These are phyloP conservation scores for Hipparchia sbordonii DNA, from an alignment of 2,888 invertebrate genomes.

Conservation along the genomic window DNA sequence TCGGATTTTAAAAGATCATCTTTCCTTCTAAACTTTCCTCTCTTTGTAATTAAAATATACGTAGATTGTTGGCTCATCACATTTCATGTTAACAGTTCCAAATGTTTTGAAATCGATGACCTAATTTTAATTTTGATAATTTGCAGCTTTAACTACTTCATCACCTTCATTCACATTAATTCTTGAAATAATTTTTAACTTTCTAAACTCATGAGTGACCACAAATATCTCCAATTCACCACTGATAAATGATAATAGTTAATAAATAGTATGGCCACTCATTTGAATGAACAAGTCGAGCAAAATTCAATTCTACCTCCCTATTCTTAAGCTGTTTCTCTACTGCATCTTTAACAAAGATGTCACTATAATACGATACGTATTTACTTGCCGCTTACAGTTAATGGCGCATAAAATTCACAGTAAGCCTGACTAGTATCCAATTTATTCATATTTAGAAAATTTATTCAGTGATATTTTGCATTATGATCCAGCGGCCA, in stretches of 20 bases:
- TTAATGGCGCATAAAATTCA: slow-evolving; percentile 77
- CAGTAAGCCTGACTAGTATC: slow-evolving; percentile 61
- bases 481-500: slow-evolving; percentile 23
- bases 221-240: slow-evolving; percentile 16
- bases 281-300: slow-evolving; percentile 20
- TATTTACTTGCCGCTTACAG: slow-evolving; percentile 69
- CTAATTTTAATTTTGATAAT: too few species aligned
- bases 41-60: too few species aligned
- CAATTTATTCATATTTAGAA: slow-evolving; percentile 58
- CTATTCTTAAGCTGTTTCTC: slow-evolving; percentile 9
- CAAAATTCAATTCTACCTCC: slow-evolving; percentile 18
- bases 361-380: slow-evolving; percentile 66
- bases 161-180: too few species aligned
- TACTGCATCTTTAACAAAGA: slow-evolving; percentile 53
- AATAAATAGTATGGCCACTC: slow-evolving; percentile 13
- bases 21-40: too few species aligned
- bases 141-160: too few species aligned
- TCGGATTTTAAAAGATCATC: too few species aligned
- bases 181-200: neutral
- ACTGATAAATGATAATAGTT: slow-evolving; percentile 14
- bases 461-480: slow-evolving; percentile 40
- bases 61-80: too few species aligned
- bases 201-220: neutral
- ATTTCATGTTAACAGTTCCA: too few species aligned
- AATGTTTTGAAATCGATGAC: too few species aligned